A percentile compares a stretch with the other conserved stretches of the same genome.
Conservation (phyloP, 2,888 invertebrate species). For the Lepidocyrtoides sp. region DNA sequence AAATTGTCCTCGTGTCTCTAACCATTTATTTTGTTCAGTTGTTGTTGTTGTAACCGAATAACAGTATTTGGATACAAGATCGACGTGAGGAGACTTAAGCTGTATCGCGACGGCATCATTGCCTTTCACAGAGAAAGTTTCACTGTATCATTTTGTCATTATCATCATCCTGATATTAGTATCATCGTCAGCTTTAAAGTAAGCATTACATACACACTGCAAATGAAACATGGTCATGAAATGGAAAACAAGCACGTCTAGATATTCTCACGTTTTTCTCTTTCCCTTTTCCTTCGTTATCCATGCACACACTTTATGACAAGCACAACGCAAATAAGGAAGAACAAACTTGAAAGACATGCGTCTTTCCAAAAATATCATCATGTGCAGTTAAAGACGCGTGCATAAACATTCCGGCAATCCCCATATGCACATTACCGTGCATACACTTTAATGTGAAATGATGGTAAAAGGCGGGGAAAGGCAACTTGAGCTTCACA, state of each 20-base stretch:
- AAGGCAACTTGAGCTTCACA: slow-evolving; percentile 2
- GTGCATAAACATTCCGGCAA: slow-evolving; percentile 30
- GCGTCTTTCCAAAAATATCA: slow-evolving; percentile 38
- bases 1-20: not conserved
- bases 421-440: not conserved
- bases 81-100: not conserved
- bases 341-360: slow-evolving; percentile 33
- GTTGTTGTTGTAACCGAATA: not conserved
- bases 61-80: not conserved
- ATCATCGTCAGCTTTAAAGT: slow-evolving; percentile 41
- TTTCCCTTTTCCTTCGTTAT: slow-evolving; percentile 37
- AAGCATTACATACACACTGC: slow-evolving; percentile 20
- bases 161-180: not conserved
- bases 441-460: not conserved
- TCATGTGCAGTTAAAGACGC: slow-evolving; percentile 37
- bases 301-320: slow-evolving; percentile 4
- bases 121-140: not conserved
- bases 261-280: slow-evolving; percentile 68
- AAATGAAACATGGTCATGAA: slow-evolving; percentile 32
- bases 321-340: not conserved
- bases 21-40: slow-evolving; percentile 16
- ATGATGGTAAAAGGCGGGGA: slow-evolving; percentile 7
- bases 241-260: slow-evolving; percentile 74
- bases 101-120: not conserved
- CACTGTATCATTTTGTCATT: not conserved